These are phyloP conservation scores for Macrobrachium rosenbergii DNA, from an alignment of 1,140 invertebrate genomes.

Conservation along the genomic window DNA sequence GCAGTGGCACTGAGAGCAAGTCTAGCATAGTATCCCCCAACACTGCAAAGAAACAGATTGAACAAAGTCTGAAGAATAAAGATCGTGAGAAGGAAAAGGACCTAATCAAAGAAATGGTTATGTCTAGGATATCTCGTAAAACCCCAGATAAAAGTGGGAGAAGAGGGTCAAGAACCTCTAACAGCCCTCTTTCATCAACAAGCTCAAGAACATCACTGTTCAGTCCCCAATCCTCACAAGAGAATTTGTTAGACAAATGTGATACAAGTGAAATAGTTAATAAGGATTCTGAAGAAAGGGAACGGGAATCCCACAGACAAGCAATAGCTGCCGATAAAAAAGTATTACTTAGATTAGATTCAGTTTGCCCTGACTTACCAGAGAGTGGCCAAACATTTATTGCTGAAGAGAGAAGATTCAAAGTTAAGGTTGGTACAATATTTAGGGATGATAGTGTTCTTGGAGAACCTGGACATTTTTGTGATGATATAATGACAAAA, in stretches of 20 bases:
- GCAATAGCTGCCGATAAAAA: conserved; percentile 19
- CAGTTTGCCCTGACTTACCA: conserved; percentile 29
- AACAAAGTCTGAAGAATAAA: conserved; percentile 34
- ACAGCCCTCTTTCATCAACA: conserved; percentile 69
- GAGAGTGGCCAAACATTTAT: conserved; percentile 53
- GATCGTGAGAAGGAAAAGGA: conserved; percentile 79
- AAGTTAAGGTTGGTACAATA: conserved; percentile 33
- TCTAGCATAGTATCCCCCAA: conserved; percentile 22
- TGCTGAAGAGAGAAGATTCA: conserved; percentile 39
- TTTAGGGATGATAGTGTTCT: conserved; percentile 53
- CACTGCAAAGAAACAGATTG: conserved; percentile 51
- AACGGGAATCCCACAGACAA: conserved; percentile 3
- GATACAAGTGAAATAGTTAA: neutral
- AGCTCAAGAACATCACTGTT: conserved; percentile 52
- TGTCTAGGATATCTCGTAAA: conserved; percentile 77
- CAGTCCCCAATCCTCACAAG: conserved; percentile 51
- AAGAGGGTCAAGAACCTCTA: conserved; percentile 71
- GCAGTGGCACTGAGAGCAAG: conserved; percentile 70
- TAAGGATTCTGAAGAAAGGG: neutral
- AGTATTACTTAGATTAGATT: conserved; percentile 34
- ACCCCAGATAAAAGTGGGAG: conserved; percentile 66
- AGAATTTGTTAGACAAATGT: conserved; percentile 39
- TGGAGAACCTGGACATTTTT: neutral
- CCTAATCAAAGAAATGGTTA: conserved; percentile 82
- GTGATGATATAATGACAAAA: no score